Base-by-base conservation (phyloP, 2,888 invertebrate genomes). In the Anticlea derivata region DNA sequence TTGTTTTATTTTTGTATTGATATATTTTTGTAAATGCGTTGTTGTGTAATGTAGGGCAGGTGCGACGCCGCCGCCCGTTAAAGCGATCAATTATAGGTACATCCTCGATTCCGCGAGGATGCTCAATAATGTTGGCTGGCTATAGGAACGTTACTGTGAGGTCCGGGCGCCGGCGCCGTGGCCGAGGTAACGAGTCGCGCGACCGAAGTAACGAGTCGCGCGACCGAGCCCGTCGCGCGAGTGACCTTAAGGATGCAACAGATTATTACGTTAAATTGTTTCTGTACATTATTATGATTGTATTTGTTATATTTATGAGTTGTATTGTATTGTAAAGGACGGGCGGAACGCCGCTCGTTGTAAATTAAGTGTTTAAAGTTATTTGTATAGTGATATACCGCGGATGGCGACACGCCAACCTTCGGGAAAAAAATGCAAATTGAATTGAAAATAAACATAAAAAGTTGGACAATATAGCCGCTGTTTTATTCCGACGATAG, bases 231-330 rank as follows among this genome's bases (percentile, higher is more conserved):
- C n/a, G 17, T 17, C 17, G 17, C 17, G 17, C 17, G 17, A 17
- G 2, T 4, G 17, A 17, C 17, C n/a, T 20, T 47, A 39, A 49
- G 61, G 50, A 61, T 57, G 63, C 65, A 60, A 63, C 64, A 61
- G 66, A 65, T 70, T 68, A 66, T 61, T 65, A 65, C 70, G 77
- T 80, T 78, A n/a, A n/a, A 77, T 78, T 79, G 73, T 81, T 81
- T 80, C 73, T 83, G 83, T 84, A 85, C 72, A 85, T 82, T 80
- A 77, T 73, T 77, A 78, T 75, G 68, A 70, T 73, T 71, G 70
- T 78, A 75, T 83, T 78, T 82, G 83, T 83, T 84, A 81, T 84
- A 83, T 85, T 81, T 83, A 83, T 83, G 81, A 81, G 77, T 80
- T 76, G 75, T 74, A 78, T 65, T 66, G 58, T 56, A 60, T 38